A percentile compares a stretch with the other conserved stretches of the same genome.
Evolutionary conservation across 2,113 vertebrate genomes (phyloP).

Genomic region (Maccullochella peelii): DNA sequence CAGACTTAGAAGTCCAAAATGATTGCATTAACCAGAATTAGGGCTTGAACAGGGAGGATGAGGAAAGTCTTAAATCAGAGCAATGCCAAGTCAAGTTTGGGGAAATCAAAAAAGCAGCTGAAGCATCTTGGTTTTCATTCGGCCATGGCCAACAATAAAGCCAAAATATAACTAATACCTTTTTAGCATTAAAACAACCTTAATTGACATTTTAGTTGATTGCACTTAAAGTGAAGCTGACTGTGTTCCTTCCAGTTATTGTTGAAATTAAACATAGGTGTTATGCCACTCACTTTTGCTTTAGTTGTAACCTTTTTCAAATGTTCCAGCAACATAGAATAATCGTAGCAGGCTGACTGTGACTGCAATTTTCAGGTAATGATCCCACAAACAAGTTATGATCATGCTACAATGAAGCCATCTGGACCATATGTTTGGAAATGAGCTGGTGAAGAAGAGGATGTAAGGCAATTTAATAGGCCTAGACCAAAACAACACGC

Average conservation of each 20-base stretch:
- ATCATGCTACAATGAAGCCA: constrained; percentile 53
- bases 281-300: no score
- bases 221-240: not conserved
- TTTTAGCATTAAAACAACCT: not conserved
- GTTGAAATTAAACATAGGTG: not conserved
- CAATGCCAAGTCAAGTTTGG: constrained; percentile 8
- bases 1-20: constrained; percentile 56
- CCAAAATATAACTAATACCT: not conserved
- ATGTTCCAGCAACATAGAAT: not conserved
- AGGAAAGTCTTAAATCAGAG: constrained; percentile 46
- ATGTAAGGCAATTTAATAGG: constrained; percentile 41
- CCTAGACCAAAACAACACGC: constrained; percentile 21
- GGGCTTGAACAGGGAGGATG: constrained; percentile 38
- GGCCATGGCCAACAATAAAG: not conserved
- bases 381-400: constrained; percentile 57
- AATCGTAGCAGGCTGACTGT: constrained; percentile 14
- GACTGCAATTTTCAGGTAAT: constrained; percentile 49
- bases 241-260: not conserved
- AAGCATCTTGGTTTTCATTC: constrained; percentile 4
- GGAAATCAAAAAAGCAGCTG: constrained; percentile 23
- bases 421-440: constrained; percentile 65
- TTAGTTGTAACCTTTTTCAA: constrained; percentile 9
- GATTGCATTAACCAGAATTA: constrained; percentile 40
- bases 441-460: constrained; percentile 40
- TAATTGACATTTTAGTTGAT: not conserved